Evolutionary conservation across 2,113 vertebrate species (phyloP).

Genomic region (Gambusia affinis): DNA sequence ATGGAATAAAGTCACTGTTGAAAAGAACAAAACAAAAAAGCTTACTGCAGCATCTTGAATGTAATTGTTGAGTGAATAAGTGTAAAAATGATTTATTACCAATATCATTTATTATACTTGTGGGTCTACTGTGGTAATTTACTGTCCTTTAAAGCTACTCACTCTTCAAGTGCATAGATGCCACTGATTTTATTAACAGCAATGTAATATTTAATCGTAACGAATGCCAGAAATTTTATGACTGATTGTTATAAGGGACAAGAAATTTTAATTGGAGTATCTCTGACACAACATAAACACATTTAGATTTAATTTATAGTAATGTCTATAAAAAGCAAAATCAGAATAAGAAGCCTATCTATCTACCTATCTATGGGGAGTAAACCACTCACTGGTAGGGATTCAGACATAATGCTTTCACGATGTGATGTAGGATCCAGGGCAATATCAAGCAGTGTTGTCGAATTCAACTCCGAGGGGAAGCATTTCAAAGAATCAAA

Average conservation of each 20-base stretch:
- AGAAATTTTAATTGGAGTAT: no score
- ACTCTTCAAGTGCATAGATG: not conserved
- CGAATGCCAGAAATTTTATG: no score
- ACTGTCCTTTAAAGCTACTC: not conserved
- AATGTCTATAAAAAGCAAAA: no score
- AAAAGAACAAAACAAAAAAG: not conserved
- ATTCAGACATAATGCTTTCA: conserved; percentile 86
- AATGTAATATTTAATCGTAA: not conserved
- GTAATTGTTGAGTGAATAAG: not conserved
- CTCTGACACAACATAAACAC: no score
- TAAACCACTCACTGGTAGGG: conserved; percentile 76
- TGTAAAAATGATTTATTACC: not conserved
- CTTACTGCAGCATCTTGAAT: not conserved
- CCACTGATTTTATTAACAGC: not conserved
- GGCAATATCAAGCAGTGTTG: conserved; percentile 85
- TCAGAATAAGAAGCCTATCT: no score
- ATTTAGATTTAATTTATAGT: no score
- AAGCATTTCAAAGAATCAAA: conserved; percentile 86
- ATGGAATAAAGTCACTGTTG: not conserved
- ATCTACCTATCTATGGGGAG: not conserved
- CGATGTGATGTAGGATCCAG: conserved; percentile 84
- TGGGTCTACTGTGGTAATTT: not conserved
- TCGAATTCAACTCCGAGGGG: conserved; percentile 84
- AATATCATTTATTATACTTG: no score
- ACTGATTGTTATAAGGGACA: no score